Percentiles rank a stretch among this genome's conserved stretches.
Conservation (phyloP, 2,113 vertebrate species). For the Poicephalus gulielmi region DNA sequence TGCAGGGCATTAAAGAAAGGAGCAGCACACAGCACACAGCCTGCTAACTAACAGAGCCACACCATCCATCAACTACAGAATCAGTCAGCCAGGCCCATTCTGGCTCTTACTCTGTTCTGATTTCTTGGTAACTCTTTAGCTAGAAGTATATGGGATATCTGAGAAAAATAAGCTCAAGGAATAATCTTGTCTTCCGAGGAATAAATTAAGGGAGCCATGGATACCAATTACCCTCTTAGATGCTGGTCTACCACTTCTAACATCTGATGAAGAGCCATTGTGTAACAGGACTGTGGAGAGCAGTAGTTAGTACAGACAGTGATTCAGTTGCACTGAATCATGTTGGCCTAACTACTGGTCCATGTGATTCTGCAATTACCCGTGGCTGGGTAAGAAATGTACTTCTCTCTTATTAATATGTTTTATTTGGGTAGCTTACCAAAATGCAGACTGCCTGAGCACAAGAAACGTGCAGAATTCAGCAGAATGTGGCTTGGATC, state of each 20-base stretch:
- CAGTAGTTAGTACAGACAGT: not conserved
- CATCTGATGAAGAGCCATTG: not conserved
- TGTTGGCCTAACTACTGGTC: too few species aligned
- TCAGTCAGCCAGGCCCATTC: not conserved
- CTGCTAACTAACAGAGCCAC: not conserved
- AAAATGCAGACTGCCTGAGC: not conserved
- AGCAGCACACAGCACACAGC: not conserved
- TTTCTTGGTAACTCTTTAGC: not conserved
- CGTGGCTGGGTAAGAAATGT: not conserved
- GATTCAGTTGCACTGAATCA: not conserved
- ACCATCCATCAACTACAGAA: not conserved
- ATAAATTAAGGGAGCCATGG: not conserved
- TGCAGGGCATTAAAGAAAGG: not conserved
- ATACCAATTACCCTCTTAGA: not conserved
- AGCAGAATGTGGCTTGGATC: not conserved
- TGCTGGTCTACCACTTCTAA: not conserved
- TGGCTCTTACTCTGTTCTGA: not conserved
- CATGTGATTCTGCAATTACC: not conserved
- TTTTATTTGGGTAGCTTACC: not conserved
- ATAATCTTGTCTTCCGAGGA: not conserved
- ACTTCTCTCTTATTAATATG: not conserved
- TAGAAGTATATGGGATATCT: not conserved
- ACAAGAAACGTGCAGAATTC: not conserved
- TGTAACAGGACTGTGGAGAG: not conserved
- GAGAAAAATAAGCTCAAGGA: not conserved